Base-by-base conservation (phyloP, 2,888 invertebrate genomes). In the Agrilus biguttatus region DNA sequence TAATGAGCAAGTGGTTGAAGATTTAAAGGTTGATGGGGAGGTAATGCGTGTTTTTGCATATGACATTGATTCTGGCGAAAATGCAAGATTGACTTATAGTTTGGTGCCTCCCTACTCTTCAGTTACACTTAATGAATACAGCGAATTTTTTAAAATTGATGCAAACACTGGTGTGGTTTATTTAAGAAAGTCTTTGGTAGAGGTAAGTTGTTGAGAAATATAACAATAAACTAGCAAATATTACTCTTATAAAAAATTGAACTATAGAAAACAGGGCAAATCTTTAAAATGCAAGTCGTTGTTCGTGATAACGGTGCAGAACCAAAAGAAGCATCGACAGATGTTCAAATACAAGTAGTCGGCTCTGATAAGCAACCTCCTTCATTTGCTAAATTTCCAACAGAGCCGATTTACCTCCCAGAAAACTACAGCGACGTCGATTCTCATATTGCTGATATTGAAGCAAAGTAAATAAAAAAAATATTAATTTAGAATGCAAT, bases 1-100 rank as follows among this genome's bases (percentile, higher is more conserved):
- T 64, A 71, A 66, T 58, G 86, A 87, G 66, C 83, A 83, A 47
- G 83, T 90, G 53, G 84, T 88, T 42, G 83, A 84, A 71, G 89
- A 90, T 66, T 72, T 81, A 53, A 70, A 73, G 46, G 73, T 77
- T 46, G 78, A 74, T 13, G 70, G 75, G 43, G 83, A 84, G 60
- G 86, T 91, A 48, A 86, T 89, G 83, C 74, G 86, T 61, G 85
- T 92, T 61, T 89, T 91, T 46, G 91, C 92, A 13, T 90, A 89
- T 28, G 92, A 91, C 64, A 82, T 88, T 51, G 93, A 95, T 59
- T 86, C 90, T 58, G 89, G 91, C 12, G 80, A 83, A 60, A 96
- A 96, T 69, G 89, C 91, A 45, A 78, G 81, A 53, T 78, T 93
- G 10, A 74, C 76, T 48, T 93, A 91, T 62, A 73, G 69, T 49